Base-by-base conservation (phyloP, 1,140 invertebrate genomes). In the Manduca sexta region DNA sequence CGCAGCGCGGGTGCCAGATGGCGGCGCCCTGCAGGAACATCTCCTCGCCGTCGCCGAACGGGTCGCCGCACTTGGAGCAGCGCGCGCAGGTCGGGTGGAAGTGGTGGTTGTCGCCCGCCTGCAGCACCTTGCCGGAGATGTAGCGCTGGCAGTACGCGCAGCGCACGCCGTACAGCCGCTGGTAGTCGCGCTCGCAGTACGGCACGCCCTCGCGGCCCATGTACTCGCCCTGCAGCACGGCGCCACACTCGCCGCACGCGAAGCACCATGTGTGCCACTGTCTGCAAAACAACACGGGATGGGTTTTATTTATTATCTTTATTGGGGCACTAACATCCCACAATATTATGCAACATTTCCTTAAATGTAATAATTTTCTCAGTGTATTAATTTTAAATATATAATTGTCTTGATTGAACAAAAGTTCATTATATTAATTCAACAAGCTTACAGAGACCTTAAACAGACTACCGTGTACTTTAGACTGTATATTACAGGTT, bases 71-170 rank as follows among this genome's bases (percentile, higher is more conserved):
- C 87, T 97, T 97, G 53, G 93, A 96, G 86, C 96, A 98, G 50
- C 96, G 90, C 26, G 96, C 97, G 86, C 97, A 98, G 12, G 96
- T 98, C 37, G 97, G 97, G 88, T 98, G 97, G 87, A 98, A 98
- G 86, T 98, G 97, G 87, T 98, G 96, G 87, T 98, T 97, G 54
- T 97, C 96, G 52, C 97, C 97, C 29, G 97, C 97, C 89, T 93
- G 95, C 55, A 98, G 87, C 40, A 98, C 97, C 88, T 97, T 97
- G 35, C 97, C 97, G 66, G 95, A 95, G 75, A 98, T 98, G 85
- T 94, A 98, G 45, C 96, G 91, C 64, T 92, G 92, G 86, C 97
- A 98, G 85, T 98, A 97, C 51, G 95, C 95, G 86, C 97, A 98
- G 77, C 95, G 95, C 30, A 98, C 96, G 18, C 97, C 97, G 86